Base-by-base conservation (phyloP, 2,888 invertebrate species). In the Pecten maximus region DNA sequence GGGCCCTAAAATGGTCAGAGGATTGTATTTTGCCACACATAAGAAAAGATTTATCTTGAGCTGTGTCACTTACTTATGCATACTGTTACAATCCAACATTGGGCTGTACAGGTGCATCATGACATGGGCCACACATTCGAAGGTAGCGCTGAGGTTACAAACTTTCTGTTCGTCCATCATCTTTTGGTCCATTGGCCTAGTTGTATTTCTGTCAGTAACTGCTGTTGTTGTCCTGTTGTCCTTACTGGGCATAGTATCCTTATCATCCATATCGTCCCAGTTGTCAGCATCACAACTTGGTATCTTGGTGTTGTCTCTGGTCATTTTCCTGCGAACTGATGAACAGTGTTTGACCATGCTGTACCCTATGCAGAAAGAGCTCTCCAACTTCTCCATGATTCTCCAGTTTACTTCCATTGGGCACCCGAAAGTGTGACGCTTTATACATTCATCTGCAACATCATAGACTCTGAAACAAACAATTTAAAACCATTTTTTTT, bases 361-460 rank as follows among this genome's bases (percentile, higher is more conserved):
- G 74, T 74, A 74, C 4, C 74, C 28, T 6, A 74, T 28, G 35
- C 74, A 74, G 74, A 74, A 35, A 0, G 74, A 74, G 35, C 23
- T 74, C 74, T 74, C 74, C 74, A 74, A 28, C 74, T 74, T 74
- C 35, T 74, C 74, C 2, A 6, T 19, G 6, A 74, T 28, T 74
- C 23, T 74, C 74, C 74, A 74, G 74, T 74, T 74, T 12, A 74
- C 74, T 10, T 74, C 74, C 74, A 28, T 28, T 74, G 74, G 74
- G 35, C 74, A 74, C 10, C 12, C 74, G 12, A 28, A 35, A 35
- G 74, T 74, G 74, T 74, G 12, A 2, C 35, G 74, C 35, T 74
- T 3, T 12, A 35, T 28, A 74, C 74, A 74, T 35, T 74, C 74
- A 28, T 35, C 35, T 74, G 74, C 28, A 2, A 35, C 35, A 23